phyloP scores from a whole-genome alignment of 2,888 invertebrate species.

The Lymantria monacha region DNA sequence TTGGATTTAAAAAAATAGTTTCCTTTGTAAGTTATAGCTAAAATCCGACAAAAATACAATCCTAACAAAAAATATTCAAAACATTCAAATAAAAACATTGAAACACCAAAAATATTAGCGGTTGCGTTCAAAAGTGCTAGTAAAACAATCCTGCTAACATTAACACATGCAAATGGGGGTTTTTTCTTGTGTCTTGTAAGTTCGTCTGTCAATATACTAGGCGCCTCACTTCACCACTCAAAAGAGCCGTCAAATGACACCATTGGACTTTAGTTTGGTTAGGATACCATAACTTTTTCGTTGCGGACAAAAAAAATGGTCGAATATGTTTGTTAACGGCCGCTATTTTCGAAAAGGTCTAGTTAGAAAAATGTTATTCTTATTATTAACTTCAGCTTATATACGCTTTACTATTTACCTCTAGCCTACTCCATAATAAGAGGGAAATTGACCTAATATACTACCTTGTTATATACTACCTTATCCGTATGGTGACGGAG shows the following conservation, averaged over 20 bases:
- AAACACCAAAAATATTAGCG: background rate
- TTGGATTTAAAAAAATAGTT: too few species aligned
- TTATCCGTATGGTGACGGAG: too few species aligned
- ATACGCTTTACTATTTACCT: too few species aligned
- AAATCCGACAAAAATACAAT: too few species aligned
- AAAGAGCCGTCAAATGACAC: constrained; percentile 12
- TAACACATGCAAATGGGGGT: constrained; percentile 45
- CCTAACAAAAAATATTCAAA: background rate
- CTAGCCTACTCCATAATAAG: too few species aligned
- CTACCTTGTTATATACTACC: too few species aligned
- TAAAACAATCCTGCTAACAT: constrained; percentile 28
- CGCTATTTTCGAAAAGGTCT: too few species aligned
- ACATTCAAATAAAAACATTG: background rate
- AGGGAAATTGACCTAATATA: too few species aligned
- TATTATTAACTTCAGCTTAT: too few species aligned
- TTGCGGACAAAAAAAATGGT: background rate
- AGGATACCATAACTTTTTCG: background rate
- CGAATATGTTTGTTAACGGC: too few species aligned
- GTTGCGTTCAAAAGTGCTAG: constrained; percentile 13
- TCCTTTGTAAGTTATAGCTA: too few species aligned
- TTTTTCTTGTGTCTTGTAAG: constrained; percentile 21
- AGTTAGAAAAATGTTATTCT: too few species aligned
- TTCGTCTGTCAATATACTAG: constrained; percentile 27
- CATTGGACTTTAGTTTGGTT: constrained; percentile 2
- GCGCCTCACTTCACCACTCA: constrained; percentile 36